Evolutionary conservation across 2,113 vertebrate species (phyloP), one percentile per base, ranked within the genome.

Genomic region (Gopherus evgoodei): DNA sequence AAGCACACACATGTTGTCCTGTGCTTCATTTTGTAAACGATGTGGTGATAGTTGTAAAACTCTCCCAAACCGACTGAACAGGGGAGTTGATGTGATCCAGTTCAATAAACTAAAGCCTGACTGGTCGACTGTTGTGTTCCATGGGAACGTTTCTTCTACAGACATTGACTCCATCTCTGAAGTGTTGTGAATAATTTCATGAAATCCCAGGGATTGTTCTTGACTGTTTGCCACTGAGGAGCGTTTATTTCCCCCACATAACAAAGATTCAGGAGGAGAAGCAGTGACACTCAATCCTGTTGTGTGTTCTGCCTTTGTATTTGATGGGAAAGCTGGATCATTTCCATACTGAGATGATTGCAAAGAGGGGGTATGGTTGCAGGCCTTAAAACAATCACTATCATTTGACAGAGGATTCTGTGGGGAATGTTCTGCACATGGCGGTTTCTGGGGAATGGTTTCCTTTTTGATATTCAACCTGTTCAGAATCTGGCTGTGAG

Each of bases 21-120:
- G 97, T 89, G 35, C 96, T 95, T 98, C 98, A 95, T 75, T 95
- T 25, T 96, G 98, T 59, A 97, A 92, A 93, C 96, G 93, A 62
- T 94, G 94, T 2, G 98, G 95, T 53, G 98, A 97, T 90, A 98
- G 94, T 82, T 98, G 98, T 47, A 98, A 88, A 83, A 98, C 91
- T 53, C 96, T 81, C 83, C 98, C 98, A 10, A 97, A 86, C 75
- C 96, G 98, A 31, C 97, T 81, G 84, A 98, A 98, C 87, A 98
- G 95, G 0, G 99, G 98, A 21, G 99, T 98, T 19, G 99, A 98
- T 50, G 99, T 97, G 79, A 98, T 97, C 98, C 98, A 98, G 97
- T 96, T 93, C 88, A 98, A 86, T 7, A 98, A 96, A 86, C 98
- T 96, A 85, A 98, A 90, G 87, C 96, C 96, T 11, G 98, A 89